Base-by-base conservation (phyloP, 2,797 vertebrate species). In the Galago senegalensis region DNA sequence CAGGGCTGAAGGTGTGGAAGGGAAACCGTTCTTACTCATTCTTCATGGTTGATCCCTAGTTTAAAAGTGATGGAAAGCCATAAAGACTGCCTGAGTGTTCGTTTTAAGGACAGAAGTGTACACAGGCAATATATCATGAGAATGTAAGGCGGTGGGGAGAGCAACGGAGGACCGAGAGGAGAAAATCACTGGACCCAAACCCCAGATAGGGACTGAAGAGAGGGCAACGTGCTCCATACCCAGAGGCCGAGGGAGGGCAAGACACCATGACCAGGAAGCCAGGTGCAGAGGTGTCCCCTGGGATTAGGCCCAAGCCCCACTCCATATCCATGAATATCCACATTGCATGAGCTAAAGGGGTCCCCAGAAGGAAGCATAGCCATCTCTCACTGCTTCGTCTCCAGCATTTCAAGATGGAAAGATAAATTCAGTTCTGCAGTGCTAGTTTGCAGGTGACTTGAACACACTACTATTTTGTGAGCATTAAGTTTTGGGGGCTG, bases 201-300 rank as follows among this genome's bases (percentile, higher is more conserved):
- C 18, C 29, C 8, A 31, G 61, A 43, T 21, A 20, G n/a, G 12
- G 67, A 73, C 31, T 29, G 9, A 73, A 40, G 31, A 40, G 1
- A 27, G 31, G 2, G 14, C 25, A 60, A 7, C 0, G 46, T 53
- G 14, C 23, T 16, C 29, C 3, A 27, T 25, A 14, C 8, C 12
- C 3, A 18, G 89, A 88, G 63, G 29, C 18, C 3, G 29, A 11
- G 17, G n/a, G 60, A 23, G 25, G 58, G 63, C 65, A 49, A 63
- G 34, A 65, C 37, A 88, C 37, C 17, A 40, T 7, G 23, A 10
- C 10, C 1, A 21, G 72, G 63, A 63, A 46, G 86, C 53, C 73
- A 49, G 34, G 7, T n/a, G 1, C 1, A 8, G 20, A 21, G 0
- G 0, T 31, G 20, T 37, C 11, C 31, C n/a, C 16, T 63, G 67